Base-by-base conservation (phyloP, 2,888 invertebrate genomes). In the Cremastinae sp. region DNA sequence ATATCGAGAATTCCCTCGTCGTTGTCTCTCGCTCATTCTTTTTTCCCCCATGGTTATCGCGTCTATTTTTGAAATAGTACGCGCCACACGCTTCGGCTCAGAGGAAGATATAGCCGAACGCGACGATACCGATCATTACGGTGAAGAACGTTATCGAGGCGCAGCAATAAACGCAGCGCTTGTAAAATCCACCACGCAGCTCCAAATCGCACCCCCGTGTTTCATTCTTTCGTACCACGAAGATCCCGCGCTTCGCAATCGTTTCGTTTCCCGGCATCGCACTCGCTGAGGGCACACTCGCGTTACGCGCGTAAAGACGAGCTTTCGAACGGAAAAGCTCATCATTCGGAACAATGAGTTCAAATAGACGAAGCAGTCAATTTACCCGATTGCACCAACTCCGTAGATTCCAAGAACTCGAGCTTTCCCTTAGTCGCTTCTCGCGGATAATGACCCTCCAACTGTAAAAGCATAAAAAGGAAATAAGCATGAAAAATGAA, bases 151-250 rank as follows among this genome's bases (percentile, higher is more conserved):
- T 59, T 5, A 71, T n/a, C 10, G 61, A 74, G 2, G 80, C 82
- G 41, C 74, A 78, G 2, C 80, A 9, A 54, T 79, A 77, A 20
- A 84, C 78, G 61, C 69, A 77, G 16, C 69, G 74, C 1, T 51
- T 49, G 45, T 82, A 82, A 41, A 77, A 0, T 38, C 56, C 18
- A 16, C 38, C 47, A 20, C 65, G 61, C 54, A 72, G 36, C 34
- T 72, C 68, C 14, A 64, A 5, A 12, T 71, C 43, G n/a, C 14
- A 10, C n/a, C 62, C 72, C 10, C 28, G 22, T 38, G 12, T 66
- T 34, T 22, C 14, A 16, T n/a, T 3, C 10, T 12, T 22, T 0
- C 16, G 16, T 58, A 10, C n/a, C n/a, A 10, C 7, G 47, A 1
- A 2, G 34, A 36, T 34, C 49, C 45, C 16, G 51, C 41, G 7